A percentile compares a stretch with the other conserved stretches of the same genome.
Conservation (phyloP, 2,888 invertebrate species). For the Adelphocoris suturalis region DNA sequence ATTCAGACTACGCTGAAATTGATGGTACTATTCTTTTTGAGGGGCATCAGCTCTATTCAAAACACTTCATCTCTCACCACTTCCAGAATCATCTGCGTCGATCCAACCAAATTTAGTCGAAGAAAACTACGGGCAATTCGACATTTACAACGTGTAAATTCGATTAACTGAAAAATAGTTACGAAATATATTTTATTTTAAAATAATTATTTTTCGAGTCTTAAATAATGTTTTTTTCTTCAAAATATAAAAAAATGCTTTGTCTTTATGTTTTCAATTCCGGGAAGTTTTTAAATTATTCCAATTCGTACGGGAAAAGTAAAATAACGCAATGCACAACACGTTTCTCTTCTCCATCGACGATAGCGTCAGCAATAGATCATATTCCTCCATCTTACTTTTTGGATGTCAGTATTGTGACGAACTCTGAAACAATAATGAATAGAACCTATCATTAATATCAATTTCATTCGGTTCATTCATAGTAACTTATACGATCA, state of each 20-base stretch:
- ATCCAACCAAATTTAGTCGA: slow-evolving; percentile 6
- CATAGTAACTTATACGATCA: too few relatives aligned
- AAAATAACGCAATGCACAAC: slow-evolving; percentile 47
- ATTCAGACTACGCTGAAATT: not conserved
- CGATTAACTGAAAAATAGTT: not conserved
- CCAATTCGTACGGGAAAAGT: not conserved
- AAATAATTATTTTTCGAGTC: not conserved
- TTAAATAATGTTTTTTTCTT: slow-evolving; percentile 5
- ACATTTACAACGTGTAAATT: slow-evolving; percentile 20
- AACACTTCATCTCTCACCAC: slow-evolving; percentile 20
- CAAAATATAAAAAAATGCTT: slow-evolving; percentile 18
- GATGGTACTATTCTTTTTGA: slow-evolving; percentile 18
- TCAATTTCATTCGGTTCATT: too few relatives aligned
- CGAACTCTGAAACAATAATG: slow-evolving; percentile 85
- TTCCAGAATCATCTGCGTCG: not conserved
- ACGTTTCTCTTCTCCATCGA: slow-evolving; percentile 1
- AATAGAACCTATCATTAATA: slow-evolving; percentile 45
- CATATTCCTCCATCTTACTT: slow-evolving; percentile 81
- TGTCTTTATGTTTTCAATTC: slow-evolving; percentile 34
- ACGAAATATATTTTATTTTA: not conserved
- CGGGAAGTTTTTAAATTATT: slow-evolving; percentile 47
- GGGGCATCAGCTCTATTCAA: slow-evolving; percentile 56
- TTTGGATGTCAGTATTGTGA: slow-evolving; percentile 90
- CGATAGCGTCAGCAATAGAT: slow-evolving; percentile 17
- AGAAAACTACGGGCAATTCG: slow-evolving; percentile 26